Conservation (phyloP, 1,140 invertebrate species). For the Maconellicoccus hirsutus region DNA sequence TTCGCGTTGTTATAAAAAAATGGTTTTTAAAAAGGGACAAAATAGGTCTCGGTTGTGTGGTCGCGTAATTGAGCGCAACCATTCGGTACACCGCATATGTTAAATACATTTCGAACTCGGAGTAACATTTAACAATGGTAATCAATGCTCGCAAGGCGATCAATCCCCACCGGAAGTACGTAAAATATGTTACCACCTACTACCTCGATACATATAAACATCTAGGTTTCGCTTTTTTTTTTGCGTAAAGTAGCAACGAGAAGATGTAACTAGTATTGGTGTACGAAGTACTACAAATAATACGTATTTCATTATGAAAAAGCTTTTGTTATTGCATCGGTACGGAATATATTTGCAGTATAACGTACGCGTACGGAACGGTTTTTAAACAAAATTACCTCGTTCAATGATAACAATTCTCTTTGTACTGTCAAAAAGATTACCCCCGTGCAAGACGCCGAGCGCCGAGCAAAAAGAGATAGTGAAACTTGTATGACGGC, state of each 20-base stretch:
- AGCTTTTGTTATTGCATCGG: background rate
- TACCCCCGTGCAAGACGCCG: background rate
- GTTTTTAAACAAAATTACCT: conserved; percentile 1
- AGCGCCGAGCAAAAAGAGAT: background rate
- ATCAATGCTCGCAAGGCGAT: background rate
- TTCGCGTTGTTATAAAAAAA: background rate
- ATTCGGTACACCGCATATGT: conserved; percentile 19
- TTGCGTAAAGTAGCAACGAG: too few species aligned
- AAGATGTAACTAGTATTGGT: too few species aligned
- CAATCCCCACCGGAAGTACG: background rate
- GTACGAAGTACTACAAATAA: too few species aligned
- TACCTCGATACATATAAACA: too few species aligned
- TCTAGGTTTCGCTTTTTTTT: too few species aligned
- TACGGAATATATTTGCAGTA: background rate
- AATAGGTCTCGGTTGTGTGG: conserved; percentile 8
- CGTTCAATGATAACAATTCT: background rate
- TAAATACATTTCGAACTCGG: background rate
- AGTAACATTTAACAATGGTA: background rate
- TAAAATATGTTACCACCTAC: too few species aligned
- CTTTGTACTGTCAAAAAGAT: conserved; percentile 9
- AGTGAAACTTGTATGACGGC: background rate
- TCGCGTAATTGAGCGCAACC: conserved; percentile 17
- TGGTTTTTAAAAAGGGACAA: background rate
- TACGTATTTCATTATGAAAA: too few species aligned
- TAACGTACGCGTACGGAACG: background rate